Base-by-base conservation (phyloP, 2,113 vertebrate species). In the Silurus glanis region DNA sequence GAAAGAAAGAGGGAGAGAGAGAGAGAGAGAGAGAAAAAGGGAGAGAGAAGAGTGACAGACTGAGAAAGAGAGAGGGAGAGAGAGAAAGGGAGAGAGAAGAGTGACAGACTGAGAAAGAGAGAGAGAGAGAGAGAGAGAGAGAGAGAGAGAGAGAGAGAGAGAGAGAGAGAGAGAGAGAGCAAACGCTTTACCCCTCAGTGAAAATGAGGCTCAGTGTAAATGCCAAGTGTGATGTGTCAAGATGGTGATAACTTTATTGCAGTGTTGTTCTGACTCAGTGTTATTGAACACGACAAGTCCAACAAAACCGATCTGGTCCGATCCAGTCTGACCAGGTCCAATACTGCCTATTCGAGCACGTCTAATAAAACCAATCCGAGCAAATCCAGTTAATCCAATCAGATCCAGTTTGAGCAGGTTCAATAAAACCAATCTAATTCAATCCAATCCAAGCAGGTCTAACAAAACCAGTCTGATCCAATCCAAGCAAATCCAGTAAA, bases 161-260 rank as follows among this genome's bases (percentile, higher is more conserved):
- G 9, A 12, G n/a, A 25, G 9, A 69, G 13, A 69, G 5, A 72
- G 69, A 10, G 74, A 55, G 74, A 25, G 49, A 1, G 37, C 1
- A 2, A 37, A 2, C 37, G 2, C 37, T 37, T 37, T 37, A 37
- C 37, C 37, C 37, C 37, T 76, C 49, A 75, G 47, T n/a, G 74
- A 76, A 53, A 53, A 21, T 75, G 21, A 75, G 21, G 72, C 47
- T 75, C 72, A 75, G 49, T 53, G 49, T 53, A 76, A 76, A 76
- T 76, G 49, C 23, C 74, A 53, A 49, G 71, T 47, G 71, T 74
- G 5, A 74, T n/a, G 49, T 76, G 49, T 76, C 74, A 76, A 7
- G 49, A 53, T 53, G 0, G 49, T 55, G 74, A 76, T 76, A 55
- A 14, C 9, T 76, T 76, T 53, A 76, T 76, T 76, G 71, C 47